These are phyloP conservation scores for Zhuqinia jingwanae DNA, from an alignment of 2,888 invertebrate species.

Conservation along the genomic window DNA sequence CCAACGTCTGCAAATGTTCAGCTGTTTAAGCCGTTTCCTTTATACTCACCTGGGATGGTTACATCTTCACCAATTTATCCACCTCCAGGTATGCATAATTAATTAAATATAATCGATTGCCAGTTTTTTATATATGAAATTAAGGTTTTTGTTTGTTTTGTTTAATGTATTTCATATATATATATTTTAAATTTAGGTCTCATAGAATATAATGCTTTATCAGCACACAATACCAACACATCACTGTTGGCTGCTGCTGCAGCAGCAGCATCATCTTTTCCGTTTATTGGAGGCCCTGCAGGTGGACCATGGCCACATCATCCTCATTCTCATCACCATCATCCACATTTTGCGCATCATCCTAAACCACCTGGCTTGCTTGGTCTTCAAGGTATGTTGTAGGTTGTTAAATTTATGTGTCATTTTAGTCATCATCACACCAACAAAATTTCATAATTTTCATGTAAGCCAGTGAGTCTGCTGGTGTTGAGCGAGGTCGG, in stretches of 20 bases:
- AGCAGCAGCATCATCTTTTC: conserved; percentile 6
- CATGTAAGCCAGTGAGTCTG: neutral
- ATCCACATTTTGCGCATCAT: conserved; percentile 6
- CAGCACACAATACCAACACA: neutral
- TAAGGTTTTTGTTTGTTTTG: too few relatives aligned
- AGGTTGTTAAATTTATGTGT: neutral
- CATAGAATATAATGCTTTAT: neutral
- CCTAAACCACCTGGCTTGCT: conserved; percentile 26
- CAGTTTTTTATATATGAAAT: too few relatives aligned
- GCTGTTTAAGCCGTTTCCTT: conserved; percentile 24
- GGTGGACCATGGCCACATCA: conserved; percentile 21
- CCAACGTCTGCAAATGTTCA: neutral
- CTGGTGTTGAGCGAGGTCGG: neutral
- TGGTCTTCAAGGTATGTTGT: conserved; percentile 33
- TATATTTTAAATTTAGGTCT: too few relatives aligned
- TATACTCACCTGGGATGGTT: conserved; percentile 11
- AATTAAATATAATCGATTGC: too few relatives aligned
- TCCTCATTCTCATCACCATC: conserved; percentile 19
- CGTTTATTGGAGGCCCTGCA: conserved; percentile 8
- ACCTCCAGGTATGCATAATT: neutral
- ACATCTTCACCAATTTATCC: neutral
- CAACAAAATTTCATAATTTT: neutral
- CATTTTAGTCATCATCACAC: neutral
- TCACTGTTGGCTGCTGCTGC: conserved; percentile 11
- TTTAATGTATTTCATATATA: too few relatives aligned